Evolutionary conservation across 1,140 invertebrate genomes (phyloP).

Genomic region (Dufourea novaeangliae): DNA sequence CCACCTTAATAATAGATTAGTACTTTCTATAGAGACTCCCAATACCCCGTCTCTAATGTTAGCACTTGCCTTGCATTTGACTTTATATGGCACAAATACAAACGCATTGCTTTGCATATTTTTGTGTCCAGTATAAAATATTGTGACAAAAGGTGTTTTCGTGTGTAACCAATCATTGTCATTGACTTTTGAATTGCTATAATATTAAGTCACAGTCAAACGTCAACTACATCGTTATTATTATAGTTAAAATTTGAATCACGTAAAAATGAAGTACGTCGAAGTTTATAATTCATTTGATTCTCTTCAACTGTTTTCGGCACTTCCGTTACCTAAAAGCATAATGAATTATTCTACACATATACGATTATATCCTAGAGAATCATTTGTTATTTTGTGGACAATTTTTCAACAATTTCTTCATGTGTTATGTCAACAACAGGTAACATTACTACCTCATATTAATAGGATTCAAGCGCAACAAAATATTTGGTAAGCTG

Average conservation of each 20-base stretch:
- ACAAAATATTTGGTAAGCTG: conserved; percentile 14
- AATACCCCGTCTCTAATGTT: conserved; percentile 52
- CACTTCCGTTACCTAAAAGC: conserved; percentile 77
- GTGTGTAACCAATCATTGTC: conserved; percentile 13
- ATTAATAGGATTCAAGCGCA: conserved; percentile 31
- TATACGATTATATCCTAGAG: neutral
- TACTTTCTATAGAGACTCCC: conserved; percentile 57
- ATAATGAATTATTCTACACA: neutral
- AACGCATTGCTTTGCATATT: conserved; percentile 20
- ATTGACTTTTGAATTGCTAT: conserved; percentile 25
- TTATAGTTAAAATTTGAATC: conserved; percentile 81
- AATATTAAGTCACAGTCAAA: conserved; percentile 64
- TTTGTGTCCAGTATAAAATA: conserved; percentile 50
- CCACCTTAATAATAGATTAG: conserved; percentile 56
- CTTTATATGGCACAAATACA: conserved; percentile 61
- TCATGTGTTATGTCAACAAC: neutral
- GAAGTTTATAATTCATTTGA: conserved; percentile 75
- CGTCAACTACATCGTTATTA: conserved; percentile 80
- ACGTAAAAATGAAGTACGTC: conserved; percentile 79
- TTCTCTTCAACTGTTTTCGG: conserved; percentile 79
- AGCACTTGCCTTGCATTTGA: conserved; percentile 32
- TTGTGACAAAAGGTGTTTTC: conserved; percentile 7
- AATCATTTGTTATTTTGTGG: neutral
- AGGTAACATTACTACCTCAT: neutral
- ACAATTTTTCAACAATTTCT: neutral